Percentiles rank a stretch among this genome's conserved stretches.
Conservation (phyloP, 2,888 invertebrate genomes). For the Crematogaster levior region DNA sequence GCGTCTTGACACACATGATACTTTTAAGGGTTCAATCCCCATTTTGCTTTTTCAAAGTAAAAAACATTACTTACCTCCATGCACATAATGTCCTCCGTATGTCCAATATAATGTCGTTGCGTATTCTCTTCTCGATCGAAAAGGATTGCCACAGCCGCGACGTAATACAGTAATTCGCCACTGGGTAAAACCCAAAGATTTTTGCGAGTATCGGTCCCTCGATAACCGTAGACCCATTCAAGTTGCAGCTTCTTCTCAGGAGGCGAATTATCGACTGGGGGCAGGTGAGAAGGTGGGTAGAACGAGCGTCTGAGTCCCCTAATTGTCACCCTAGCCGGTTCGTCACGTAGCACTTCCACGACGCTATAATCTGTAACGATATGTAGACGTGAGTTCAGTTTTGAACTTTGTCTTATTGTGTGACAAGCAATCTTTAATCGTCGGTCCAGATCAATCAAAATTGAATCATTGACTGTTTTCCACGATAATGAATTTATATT, state of each 20-base stretch:
- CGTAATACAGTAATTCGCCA: conserved; percentile 96
- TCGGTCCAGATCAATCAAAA: neutral
- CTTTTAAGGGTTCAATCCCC: neutral
- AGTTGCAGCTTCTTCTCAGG: conserved; percentile 95
- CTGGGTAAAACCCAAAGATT: conserved; percentile 97
- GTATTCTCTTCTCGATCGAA: conserved; percentile 94
- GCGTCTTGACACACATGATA: neutral
- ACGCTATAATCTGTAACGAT: conserved; percentile 92
- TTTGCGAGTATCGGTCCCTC: conserved; percentile 95
- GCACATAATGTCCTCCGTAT: conserved; percentile 96
- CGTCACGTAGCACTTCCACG: conserved; percentile 94
- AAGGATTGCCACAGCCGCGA: conserved; percentile 96
- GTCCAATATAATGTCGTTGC: conserved; percentile 96
- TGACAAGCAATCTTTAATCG: neutral
- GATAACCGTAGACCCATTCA: conserved; percentile 99
- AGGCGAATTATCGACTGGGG: conserved; percentile 93
- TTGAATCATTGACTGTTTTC: neutral
- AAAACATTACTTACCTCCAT: conserved; percentile 87
- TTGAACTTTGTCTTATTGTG: neutral
- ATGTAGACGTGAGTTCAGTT: too few species aligned
- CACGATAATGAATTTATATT: neutral
- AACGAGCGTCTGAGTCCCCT: conserved; percentile 93
- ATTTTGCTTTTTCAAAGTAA: neutral
- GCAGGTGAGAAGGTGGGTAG: conserved; percentile 94
- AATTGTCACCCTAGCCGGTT: conserved; percentile 93